Base-by-base conservation (phyloP, 2,888 invertebrate genomes). In the Pteria penguin region DNA sequence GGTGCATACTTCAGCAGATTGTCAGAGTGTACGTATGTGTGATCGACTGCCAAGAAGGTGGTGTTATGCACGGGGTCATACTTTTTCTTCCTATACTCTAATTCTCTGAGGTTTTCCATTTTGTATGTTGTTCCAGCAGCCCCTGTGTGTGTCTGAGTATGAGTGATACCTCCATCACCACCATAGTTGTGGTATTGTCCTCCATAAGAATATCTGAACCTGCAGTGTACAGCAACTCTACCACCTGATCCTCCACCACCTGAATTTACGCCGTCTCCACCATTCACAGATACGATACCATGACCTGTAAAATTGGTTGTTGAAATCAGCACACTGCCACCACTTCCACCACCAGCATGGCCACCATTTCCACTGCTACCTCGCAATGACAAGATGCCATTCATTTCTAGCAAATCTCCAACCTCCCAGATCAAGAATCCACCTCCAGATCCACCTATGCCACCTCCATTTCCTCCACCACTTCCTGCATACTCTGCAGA, bases 201-300 rank as follows among this genome's bases (percentile, higher is more conserved):
- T 36, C 87, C 88, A 79, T 82, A 88, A 8, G 81, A 80, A 75
- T 86, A 87, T 5, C 87, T 71, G 79, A 80, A 83, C 18, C 82
- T 66, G 78, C 88, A 88, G 58, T 85, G 84, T 5, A 88, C 75
- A n/a, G 81, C 84, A 4, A 87, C 75, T 26, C 88, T 74, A 4
- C 88, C 88, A 54, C 87, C 88, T 27, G 87, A 76, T 0, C 87
- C 88, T 45, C 87, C 87, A 52, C 86, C 85, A 33, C 87, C 87
- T n/a, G 22, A 72, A n/a, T 80, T 82, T 11, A 70, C 61, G 55
- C 83, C 87, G 45, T 79, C 66, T 36, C 88, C 88, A 58, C 88
- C 88, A 69, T 76, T 75, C 27, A 88, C 87, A 57, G 82, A 75
- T 52, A 88, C 84, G 18, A 82, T 73, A 8, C 88, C 88, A 78